A percentile compares a stretch with the other conserved stretches of the same genome.
These are phyloP conservation scores for Tetragonisca angustula DNA, from an alignment of 2,888 invertebrate genomes.

Conservation along the genomic window DNA sequence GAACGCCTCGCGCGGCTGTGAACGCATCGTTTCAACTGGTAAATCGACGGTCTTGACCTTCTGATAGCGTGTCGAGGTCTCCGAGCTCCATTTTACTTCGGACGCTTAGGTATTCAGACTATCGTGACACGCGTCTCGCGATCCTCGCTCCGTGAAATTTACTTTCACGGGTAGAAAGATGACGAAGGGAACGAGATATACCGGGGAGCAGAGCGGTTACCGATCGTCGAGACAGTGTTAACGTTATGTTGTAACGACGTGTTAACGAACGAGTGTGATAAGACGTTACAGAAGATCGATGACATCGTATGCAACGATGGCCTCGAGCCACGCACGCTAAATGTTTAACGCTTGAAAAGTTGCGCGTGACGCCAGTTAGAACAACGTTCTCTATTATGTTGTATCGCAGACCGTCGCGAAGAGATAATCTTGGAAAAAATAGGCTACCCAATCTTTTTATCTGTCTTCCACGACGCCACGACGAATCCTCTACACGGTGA, in stretches of 20 bases:
- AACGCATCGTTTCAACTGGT: slow-evolving; percentile 30
- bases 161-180: neutral
- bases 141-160: neutral
- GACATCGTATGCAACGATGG: slow-evolving; percentile 3
- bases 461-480: slow-evolving; percentile 38
- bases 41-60: slow-evolving; percentile 62
- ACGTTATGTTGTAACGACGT: neutral
- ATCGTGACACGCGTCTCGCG: neutral
- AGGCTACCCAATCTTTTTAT: slow-evolving; percentile 62
- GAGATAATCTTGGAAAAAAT: slow-evolving; percentile 64
- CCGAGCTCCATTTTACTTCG: slow-evolving; percentile 19
- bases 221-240: neutral
- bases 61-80: slow-evolving; percentile 39
- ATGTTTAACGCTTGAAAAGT: slow-evolving; percentile 45
- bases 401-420: slow-evolving; percentile 31
- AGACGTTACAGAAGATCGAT: neutral
- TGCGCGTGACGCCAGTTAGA: slow-evolving; percentile 23
- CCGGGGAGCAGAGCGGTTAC: neutral
- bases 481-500: slow-evolving; percentile 22
- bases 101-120: neutral
- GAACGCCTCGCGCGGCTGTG: slow-evolving; percentile 27
- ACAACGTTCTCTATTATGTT: slow-evolving; percentile 62
- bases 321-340: slow-evolving; percentile 23
- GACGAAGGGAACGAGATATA: neutral
- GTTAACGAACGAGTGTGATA: neutral